Evolutionary conservation across 2,797 vertebrate species (phyloP), one percentile per base, ranked within the genome.

Genomic region (Trematomus bernacchii): DNA sequence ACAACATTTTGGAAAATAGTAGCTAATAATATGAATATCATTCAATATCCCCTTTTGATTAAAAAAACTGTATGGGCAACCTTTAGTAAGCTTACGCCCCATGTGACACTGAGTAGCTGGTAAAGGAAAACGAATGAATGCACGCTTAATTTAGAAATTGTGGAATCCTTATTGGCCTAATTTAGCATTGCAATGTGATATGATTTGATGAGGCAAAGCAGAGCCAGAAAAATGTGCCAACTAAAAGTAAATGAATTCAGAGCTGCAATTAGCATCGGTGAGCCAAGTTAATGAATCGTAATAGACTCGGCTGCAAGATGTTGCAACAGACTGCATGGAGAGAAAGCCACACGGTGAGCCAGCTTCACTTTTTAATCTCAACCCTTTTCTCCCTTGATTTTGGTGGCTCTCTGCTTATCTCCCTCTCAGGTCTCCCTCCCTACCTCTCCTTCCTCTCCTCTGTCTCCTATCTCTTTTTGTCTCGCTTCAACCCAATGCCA

Each of bases 241-340:
- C 54, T 82, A 30, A 80, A 82, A 79, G 65, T 71, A 76, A 87
- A 87, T 80, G 1, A 75, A 85, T 86, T 86, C 80, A 71, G 57
- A 71, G 51, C 48, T 43, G 70, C 67, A 80, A 83, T 87, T 82
- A 82, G 80, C 68, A 76, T 43, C n/a, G 10, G 52, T 61, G 71
- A 82, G 74, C 76, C 69, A 83, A 82, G 71, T 18, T 54, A 85
- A 84, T 85, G 79, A 82, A 80, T 84, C 27, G 55, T 84, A 80
- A 84, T 84, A 66, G 75, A 84, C 62, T 71, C 59, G 15, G 27
- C 7, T 44, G 61, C 69, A 72, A 13, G 47, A 76, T 76, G 80
- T 63, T 66, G 66, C 80, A 68, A 60, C 54, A 73, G 76, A 68
- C 63, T 50, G 55, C 30, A 50, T 10, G 23, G 30, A 48, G 18